Percentiles rank a stretch among this genome's conserved stretches.
Evolutionary conservation across 2,888 invertebrate genomes (phyloP).

Genomic region (Chrysodeixis includens): DNA sequence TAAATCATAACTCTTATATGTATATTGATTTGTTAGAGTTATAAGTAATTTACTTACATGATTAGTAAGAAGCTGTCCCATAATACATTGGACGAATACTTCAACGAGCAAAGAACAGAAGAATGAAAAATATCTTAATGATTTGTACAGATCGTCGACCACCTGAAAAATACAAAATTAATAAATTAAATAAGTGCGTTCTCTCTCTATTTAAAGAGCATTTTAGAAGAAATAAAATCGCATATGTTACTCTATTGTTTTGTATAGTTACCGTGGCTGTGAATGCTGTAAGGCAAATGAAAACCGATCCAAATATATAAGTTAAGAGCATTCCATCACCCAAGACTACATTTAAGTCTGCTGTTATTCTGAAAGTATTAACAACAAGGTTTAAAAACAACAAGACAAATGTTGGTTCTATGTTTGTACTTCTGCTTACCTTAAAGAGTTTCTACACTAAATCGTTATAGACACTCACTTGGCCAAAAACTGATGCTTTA

Average conservation of each 20-base stretch:
- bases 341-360: conserved; percentile 70
- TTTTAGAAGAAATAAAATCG: too few species aligned
- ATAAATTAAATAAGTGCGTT: too few species aligned
- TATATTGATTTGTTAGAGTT: too few species aligned
- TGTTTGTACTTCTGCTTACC: too few species aligned
- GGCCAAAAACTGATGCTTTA: conserved; percentile 69
- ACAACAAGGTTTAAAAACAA: too few species aligned
- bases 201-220: too few species aligned
- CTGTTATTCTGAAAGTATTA: conserved; percentile 71
- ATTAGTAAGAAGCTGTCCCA: conserved; percentile 79
- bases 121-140: conserved; percentile 79
- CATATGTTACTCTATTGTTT: too few species aligned
- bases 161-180: conserved; percentile 78
- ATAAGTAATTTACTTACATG: conserved; percentile 67
- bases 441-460: too few species aligned
- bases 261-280: conserved; percentile 73
- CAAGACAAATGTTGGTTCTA: too few species aligned
- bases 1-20: too few species aligned
- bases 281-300: conserved; percentile 82
- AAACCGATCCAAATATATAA: conserved; percentile 77
- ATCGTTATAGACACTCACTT: too few species aligned
- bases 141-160: conserved; percentile 74
- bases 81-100: conserved; percentile 75
- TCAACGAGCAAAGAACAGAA: conserved; percentile 74
- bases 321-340: conserved; percentile 78